A percentile compares a stretch with the other conserved stretches of the same genome.
phyloP scores from a whole-genome alignment of 2,888 invertebrate genomes.

The Drosophila mimica region DNA sequence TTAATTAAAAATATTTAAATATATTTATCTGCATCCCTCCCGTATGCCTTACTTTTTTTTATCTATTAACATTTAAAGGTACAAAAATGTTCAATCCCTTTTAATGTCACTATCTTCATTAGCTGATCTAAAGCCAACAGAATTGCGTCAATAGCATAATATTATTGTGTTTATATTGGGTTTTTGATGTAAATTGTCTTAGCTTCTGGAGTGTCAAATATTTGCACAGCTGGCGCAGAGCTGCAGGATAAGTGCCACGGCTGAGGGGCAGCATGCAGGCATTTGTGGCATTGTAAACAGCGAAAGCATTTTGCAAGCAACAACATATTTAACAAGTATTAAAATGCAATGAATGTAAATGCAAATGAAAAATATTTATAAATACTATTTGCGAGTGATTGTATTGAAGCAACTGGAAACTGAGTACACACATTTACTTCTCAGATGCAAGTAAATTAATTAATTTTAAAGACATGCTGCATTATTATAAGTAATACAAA shows the following conservation, averaged over 20 bases:
- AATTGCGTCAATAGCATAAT: background rate
- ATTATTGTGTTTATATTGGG: background rate
- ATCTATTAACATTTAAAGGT: background rate
- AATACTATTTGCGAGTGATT: background rate
- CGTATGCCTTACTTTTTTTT: background rate
- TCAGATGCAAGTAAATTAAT: slow-evolving; percentile 42
- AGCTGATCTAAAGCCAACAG: background rate
- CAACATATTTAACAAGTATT: slow-evolving; percentile 21
- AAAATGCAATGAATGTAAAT: slow-evolving; percentile 4
- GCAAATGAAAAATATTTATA: slow-evolving; percentile 1
- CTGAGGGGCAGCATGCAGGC: background rate
- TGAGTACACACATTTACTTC: slow-evolving; percentile 80
- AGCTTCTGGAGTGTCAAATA: slow-evolving; percentile 17
- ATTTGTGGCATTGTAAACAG: slow-evolving; percentile 27
- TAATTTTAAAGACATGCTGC: slow-evolving; percentile 35
- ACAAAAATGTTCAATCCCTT: background rate
- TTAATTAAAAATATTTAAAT: background rate
- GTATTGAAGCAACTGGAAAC: slow-evolving; percentile 45
- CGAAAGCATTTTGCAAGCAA: slow-evolving; percentile 59
- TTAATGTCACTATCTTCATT: background rate
- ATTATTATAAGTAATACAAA: slow-evolving; percentile 18
- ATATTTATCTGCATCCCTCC: background rate
- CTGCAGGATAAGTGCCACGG: slow-evolving; percentile 1
- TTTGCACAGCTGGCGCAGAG: slow-evolving; percentile 31
- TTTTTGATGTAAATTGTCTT: slow-evolving; percentile 8